A percentile compares a stretch with the other conserved stretches of the same genome.
Evolutionary conservation across 2,888 invertebrate species (phyloP).

Genomic region (Mycalesis mineus): DNA sequence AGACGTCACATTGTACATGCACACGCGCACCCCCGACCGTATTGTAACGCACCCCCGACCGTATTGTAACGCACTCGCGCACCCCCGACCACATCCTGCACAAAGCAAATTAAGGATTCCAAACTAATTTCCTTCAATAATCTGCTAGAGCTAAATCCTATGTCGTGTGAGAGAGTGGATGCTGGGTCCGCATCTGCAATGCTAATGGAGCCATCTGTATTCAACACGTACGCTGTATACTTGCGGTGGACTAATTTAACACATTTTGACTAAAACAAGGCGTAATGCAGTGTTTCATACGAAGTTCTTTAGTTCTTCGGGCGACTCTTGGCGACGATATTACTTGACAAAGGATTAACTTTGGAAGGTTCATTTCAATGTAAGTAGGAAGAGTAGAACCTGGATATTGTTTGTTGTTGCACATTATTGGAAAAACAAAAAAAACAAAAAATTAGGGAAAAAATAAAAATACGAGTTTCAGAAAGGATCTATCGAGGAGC

Average conservation of each 20-base stretch:
- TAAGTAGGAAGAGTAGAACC: too few relatives aligned
- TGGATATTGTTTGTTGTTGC: too few relatives aligned
- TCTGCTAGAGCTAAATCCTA: constrained; percentile 19
- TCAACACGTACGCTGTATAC: constrained; percentile 20
- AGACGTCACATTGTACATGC: too few relatives aligned
- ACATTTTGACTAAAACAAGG: constrained; percentile 10
- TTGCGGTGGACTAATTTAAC: constrained; percentile 20
- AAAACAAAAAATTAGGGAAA: too few relatives aligned
- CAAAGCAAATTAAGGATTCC: constrained; percentile 14
- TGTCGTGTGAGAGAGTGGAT: constrained; percentile 17
- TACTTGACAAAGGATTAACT: too few relatives aligned
- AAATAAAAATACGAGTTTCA: too few relatives aligned
- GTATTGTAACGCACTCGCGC: background rate
- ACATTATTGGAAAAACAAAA: too few relatives aligned
- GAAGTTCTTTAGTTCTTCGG: background rate
- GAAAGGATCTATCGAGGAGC: too few relatives aligned
- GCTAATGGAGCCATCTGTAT: constrained; percentile 25
- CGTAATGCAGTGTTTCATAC: background rate
- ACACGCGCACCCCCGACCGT: too few relatives aligned
- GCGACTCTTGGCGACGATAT: too few relatives aligned
- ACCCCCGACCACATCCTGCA: background rate
- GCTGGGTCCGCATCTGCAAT: constrained; percentile 22
- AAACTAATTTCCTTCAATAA: constrained; percentile 23
- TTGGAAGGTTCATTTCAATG: too few relatives aligned
- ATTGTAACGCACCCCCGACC: too few relatives aligned